These are phyloP conservation scores for Cichladusa arquata DNA, from an alignment of 2,113 vertebrate genomes.

Conservation along the genomic window DNA sequence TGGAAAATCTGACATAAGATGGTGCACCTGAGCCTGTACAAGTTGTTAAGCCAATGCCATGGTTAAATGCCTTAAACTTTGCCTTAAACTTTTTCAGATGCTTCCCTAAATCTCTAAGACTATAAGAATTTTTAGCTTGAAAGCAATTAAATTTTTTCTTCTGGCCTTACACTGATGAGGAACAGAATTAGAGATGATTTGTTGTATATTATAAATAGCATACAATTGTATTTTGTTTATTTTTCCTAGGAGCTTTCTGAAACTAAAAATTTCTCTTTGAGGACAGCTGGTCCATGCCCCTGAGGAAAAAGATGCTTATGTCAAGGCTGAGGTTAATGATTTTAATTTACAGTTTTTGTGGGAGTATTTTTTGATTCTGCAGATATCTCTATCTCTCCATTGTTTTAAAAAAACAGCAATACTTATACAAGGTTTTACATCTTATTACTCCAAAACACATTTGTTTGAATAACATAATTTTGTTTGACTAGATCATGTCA, in stretches of 20 bases:
- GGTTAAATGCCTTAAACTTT: not conserved
- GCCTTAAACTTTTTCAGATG: not conserved
- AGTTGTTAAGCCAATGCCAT: not conserved
- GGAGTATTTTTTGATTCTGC: not conserved
- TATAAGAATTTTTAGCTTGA: not conserved
- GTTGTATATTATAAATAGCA: not conserved
- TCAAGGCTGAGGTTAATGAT: slow-evolving; percentile 14
- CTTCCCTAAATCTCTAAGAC: not conserved
- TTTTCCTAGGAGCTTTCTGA: slow-evolving; percentile 3
- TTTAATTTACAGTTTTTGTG: slow-evolving; percentile 27
- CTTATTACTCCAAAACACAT: slow-evolving; percentile 38
- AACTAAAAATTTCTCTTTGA: slow-evolving; percentile 2
- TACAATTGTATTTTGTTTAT: not conserved
- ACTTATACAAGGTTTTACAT: slow-evolving; percentile 17
- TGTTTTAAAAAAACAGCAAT: not conserved
- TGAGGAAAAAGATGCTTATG: slow-evolving; percentile 22
- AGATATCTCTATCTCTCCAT: not conserved
- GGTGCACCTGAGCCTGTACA: not conserved
- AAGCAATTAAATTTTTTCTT: not conserved
- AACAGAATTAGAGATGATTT: not conserved
- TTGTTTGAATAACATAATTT: too few relatives aligned
- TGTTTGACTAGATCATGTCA: slow-evolving; percentile 47
- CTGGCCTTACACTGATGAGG: not conserved
- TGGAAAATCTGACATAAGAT: not conserved
- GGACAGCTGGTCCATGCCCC: not conserved